Conservation (phyloP, 2,113 vertebrate genomes). For the Pontoporia blainvillei region DNA sequence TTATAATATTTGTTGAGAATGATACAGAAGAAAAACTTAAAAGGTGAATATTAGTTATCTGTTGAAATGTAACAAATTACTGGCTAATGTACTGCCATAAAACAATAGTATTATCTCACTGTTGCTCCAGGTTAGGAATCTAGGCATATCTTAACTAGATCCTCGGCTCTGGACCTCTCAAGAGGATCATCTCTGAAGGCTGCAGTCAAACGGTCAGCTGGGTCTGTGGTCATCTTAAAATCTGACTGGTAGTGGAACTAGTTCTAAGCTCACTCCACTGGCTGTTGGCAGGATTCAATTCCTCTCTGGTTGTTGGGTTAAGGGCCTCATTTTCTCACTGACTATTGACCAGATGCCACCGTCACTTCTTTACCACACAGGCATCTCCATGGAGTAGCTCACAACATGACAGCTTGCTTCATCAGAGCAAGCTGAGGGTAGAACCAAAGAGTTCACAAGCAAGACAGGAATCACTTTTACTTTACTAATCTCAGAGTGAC, state of each 20-base stretch:
- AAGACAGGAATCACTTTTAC: not conserved
- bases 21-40: not conserved
- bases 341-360: not conserved
- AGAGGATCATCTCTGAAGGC: not conserved
- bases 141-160: not conserved
- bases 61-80: not conserved
- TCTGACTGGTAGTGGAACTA: not conserved
- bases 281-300: not conserved
- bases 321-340: not conserved
- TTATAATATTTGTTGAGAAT: not conserved
- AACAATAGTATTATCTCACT: not conserved
- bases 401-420: not conserved
- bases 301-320: not conserved
- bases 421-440: not conserved
- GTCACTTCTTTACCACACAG: not conserved
- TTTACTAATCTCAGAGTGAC: not conserved
- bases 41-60: not conserved
- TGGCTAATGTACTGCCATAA: not conserved
- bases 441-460: not conserved
- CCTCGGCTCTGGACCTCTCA: not conserved
- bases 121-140: not conserved
- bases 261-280: not conserved
- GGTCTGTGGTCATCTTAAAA: not conserved
- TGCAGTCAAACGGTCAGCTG: not conserved
- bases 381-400: not conserved